These are phyloP conservation scores for Limnephilus auricula DNA, from an alignment of 2,888 invertebrate genomes.

Conservation along the genomic window DNA sequence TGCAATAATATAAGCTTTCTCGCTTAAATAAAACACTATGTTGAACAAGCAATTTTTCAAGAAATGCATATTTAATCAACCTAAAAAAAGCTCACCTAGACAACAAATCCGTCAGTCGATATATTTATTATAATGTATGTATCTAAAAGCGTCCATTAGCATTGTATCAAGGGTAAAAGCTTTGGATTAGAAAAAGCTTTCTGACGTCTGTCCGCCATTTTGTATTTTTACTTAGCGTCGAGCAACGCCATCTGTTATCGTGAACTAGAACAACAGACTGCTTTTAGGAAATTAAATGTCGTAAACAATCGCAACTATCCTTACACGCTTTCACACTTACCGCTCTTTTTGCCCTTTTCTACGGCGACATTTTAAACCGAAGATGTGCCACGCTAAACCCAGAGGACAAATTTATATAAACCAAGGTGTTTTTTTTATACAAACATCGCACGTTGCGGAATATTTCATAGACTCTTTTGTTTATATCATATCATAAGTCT, in stretches of 20 bases:
- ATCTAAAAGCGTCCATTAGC: slow-evolving; percentile 43
- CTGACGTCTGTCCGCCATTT: slow-evolving; percentile 47
- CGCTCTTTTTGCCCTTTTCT: slow-evolving; percentile 23
- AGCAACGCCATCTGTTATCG: slow-evolving; percentile 52
- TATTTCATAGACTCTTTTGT: neutral
- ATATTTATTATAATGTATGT: slow-evolving; percentile 3
- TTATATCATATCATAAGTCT: neutral
- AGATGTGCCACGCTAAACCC: slow-evolving; percentile 26
- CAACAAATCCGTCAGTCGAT: neutral
- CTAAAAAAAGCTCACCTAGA: neutral
- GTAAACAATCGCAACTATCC: slow-evolving; percentile 62
- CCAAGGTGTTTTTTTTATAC: slow-evolving; percentile 10
- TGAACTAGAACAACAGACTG: slow-evolving; percentile 57
- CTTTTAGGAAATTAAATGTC: slow-evolving; percentile 64
- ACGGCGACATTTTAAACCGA: slow-evolving; percentile 38
- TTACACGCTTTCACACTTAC: slow-evolving; percentile 59
- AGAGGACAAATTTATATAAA: slow-evolving; percentile 3
- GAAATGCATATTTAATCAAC: neutral
- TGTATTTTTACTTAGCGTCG: slow-evolving; percentile 28
- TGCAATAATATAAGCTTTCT: too few species aligned
- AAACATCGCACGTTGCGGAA: neutral
- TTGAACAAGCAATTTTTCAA: neutral
- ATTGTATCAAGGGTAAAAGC: slow-evolving; percentile 43
- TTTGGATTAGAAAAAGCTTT: slow-evolving; percentile 55
- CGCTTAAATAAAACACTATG: too few species aligned